Percentiles rank a stretch among this genome's conserved stretches.
Evolutionary conservation across 2,888 invertebrate genomes (phyloP).

Genomic region (Philhelius pedissequus): DNA sequence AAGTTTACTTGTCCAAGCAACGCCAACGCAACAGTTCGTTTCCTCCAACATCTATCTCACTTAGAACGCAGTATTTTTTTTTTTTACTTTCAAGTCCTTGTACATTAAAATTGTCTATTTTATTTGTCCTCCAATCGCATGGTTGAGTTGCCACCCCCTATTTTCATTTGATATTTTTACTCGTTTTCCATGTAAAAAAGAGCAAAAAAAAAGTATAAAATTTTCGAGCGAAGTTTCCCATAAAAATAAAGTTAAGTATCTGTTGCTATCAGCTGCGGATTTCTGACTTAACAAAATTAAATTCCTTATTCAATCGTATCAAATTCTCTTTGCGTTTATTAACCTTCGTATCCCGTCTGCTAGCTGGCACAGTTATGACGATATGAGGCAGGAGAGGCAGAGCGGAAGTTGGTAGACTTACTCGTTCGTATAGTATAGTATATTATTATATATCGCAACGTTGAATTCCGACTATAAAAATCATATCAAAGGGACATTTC

Average conservation of each 20-base stretch:
- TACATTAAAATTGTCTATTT: not conserved
- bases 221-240: constrained; percentile 15
- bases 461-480: constrained; percentile 36
- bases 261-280: constrained; percentile 40
- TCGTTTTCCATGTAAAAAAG: not conserved
- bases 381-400: not conserved
- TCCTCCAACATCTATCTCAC: not conserved
- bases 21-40: not conserved
- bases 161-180: not conserved
- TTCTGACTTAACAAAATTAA: constrained; percentile 44
- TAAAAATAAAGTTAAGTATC: constrained; percentile 27
- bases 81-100: not conserved
- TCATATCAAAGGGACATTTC: constrained; percentile 41
- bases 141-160: not conserved
- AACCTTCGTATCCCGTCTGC: constrained; percentile 24
- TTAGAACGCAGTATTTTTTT: not conserved
- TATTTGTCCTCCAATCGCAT: not conserved
- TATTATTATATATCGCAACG: constrained; percentile 7
- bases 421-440: not conserved
- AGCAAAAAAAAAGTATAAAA: constrained; percentile 5
- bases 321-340: constrained; percentile 11
- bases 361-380: not conserved
- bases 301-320: constrained; percentile 43
- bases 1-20: not conserved
- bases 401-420: not conserved